These are phyloP conservation scores for Synanthedon formicaeformis DNA, from an alignment of 2,888 invertebrate genomes.

Conservation along the genomic window DNA sequence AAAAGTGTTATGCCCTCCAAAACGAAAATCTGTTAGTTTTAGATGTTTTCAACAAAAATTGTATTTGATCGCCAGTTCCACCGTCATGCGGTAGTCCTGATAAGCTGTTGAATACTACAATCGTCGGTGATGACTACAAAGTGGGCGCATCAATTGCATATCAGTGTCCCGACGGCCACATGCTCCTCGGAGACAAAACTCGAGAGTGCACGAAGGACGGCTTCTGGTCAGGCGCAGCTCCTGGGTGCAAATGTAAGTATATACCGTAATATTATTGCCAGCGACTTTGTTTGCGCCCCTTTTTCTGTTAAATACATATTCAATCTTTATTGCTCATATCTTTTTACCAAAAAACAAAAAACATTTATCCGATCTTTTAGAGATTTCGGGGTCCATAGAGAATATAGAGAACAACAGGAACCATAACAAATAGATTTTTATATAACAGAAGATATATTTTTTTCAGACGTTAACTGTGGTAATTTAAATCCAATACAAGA, in stretches of 20 bases:
- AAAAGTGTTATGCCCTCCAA: too few species aligned
- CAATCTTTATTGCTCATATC: too few species aligned
- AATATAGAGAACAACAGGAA: too few species aligned
- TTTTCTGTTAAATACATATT: neutral
- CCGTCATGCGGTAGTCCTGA: conserved; percentile 91
- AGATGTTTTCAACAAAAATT: neutral
- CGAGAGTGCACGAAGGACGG: conserved; percentile 81
- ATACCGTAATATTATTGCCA: too few species aligned
- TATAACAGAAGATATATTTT: too few species aligned
- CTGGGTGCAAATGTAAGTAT: conserved; percentile 86
- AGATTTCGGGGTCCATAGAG: too few species aligned
- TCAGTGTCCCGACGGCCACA: conserved; percentile 84
- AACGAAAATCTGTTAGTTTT: too few species aligned
- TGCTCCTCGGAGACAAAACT: conserved; percentile 76
- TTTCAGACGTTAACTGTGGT: conserved; percentile 85
- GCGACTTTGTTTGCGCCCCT: neutral
- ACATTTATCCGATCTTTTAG: too few species aligned
- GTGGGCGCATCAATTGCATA: conserved; percentile 81
- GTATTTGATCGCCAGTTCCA: conserved; percentile 71
- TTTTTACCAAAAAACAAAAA: too few species aligned
- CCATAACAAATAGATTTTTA: too few species aligned
- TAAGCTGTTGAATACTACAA: conserved; percentile 84
- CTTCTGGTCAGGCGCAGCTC: conserved; percentile 86
- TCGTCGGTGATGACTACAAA: conserved; percentile 75
- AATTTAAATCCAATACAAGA: conserved; percentile 76